phyloP scores from a whole-genome alignment of 2,888 invertebrate species.

The Ecdyonurus torrentis region DNA sequence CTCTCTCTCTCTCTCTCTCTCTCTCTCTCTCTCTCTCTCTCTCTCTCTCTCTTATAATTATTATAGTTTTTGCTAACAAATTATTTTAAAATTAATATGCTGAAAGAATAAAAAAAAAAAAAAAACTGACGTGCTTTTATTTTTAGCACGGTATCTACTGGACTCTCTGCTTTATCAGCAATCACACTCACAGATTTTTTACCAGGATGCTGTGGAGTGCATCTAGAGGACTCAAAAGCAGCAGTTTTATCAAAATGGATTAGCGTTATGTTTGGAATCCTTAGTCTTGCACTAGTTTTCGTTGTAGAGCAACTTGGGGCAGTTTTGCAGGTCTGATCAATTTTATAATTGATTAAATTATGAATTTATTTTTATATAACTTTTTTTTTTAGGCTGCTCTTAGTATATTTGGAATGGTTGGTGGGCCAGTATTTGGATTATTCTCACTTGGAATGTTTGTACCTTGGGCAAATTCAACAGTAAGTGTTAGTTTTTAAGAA shows the following conservation, averaged over 20 bases:
- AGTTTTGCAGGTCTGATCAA: conserved; percentile 63
- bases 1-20: too few species aligned
- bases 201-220: conserved; percentile 48
- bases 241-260: conserved; percentile 53
- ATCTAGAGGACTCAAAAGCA: conserved; percentile 54
- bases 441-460: conserved; percentile 80
- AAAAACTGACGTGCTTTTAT: too few species aligned
- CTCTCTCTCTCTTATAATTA: too few species aligned
- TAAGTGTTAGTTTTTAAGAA: conserved; percentile 61
- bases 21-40: too few species aligned
- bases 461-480: conserved; percentile 80
- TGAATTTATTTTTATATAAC: too few species aligned
- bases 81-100: too few species aligned
- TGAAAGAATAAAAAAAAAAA: too few species aligned
- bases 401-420: conserved; percentile 77
- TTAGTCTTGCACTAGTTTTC: conserved; percentile 68
- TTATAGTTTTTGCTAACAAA: too few species aligned
- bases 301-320: conserved; percentile 74
- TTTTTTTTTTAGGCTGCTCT: conserved; percentile 44
- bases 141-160: conserved; percentile 95
- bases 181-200: conserved; percentile 80
- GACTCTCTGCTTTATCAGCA: conserved; percentile 81
- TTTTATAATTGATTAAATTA: too few species aligned
- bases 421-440: conserved; percentile 72
- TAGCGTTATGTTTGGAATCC: conserved; percentile 49